Base-by-base conservation (phyloP, 2,797 vertebrate species). In the Saguinus oedipus region DNA sequence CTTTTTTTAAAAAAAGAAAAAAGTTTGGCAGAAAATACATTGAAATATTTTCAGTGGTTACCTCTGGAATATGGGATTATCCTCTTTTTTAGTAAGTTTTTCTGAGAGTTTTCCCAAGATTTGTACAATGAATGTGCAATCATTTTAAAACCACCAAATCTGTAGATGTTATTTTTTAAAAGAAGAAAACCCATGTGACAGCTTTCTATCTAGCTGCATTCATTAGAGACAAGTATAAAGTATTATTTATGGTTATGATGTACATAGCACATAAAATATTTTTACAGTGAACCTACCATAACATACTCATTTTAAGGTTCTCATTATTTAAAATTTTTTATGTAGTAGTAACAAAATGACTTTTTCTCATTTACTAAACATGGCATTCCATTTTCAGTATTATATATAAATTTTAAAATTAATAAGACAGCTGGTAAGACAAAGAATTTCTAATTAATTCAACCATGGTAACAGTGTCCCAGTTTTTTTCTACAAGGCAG, bases 391-490 rank as follows among this genome's bases (percentile, higher is more conserved):
- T 84, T 95, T 89, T 83, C n/a, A 87, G 30, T 46, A 68, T 74
- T 44, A 55, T 39, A 82, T 6, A 64, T 46, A 87, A 78, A 89
- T 55, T 55, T 93, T 86, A 46, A 95, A 95, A 95, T 94, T 90
- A 94, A 94, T 50, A 91, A 44, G 22, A 42, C 1, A 94, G 33
- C 17, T 84, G 33, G 48, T 78, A 11, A 87, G 46, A 96, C 17
- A 81, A 95, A 95, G 9, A 94, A 64, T 74, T 96, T 82, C 20
- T 82, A 95, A 95, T 84, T 68, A 81, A 93, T 92, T 95, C 53
- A 94, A 26, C 30, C 61, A 36, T 17, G 48, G 26, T 93, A 48
- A 70, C 6, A 87, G n/a, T 86, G 22, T 59, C 39, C 61, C 30
- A 30, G 75, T 39, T 85, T 46, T 88, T 93, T 94, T 53, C 59